Conservation (phyloP, 2,888 invertebrate species). For the Lasioglossum villosulum region DNA sequence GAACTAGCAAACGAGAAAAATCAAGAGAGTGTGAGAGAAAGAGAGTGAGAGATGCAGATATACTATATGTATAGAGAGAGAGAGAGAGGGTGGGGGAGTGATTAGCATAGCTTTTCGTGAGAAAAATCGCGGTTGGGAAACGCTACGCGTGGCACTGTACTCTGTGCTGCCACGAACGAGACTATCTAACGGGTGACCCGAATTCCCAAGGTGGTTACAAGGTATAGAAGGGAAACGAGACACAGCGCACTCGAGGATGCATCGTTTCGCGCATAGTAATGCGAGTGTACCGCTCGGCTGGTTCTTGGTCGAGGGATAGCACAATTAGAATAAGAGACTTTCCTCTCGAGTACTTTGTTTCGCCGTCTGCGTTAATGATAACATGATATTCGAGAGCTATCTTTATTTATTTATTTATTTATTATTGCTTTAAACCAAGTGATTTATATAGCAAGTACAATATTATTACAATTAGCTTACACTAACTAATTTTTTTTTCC, state of each 20-base stretch:
- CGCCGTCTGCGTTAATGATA: not conserved
- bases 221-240: conserved; percentile 33
- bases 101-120: conserved; percentile 53
- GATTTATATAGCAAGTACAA: too few relatives aligned
- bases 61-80: not conserved
- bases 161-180: conserved; percentile 13
- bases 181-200: conserved; percentile 65
- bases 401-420: too few relatives aligned
- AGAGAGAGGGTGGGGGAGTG: not conserved
- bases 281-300: not conserved
- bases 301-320: not conserved
- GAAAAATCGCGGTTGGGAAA: conserved; percentile 60
- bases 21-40: not conserved
- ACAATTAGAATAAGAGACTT: conserved; percentile 44
- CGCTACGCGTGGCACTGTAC: conserved; percentile 17
- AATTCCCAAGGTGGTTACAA: conserved; percentile 42
- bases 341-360: conserved; percentile 1
- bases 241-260: conserved; percentile 43
- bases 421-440: too few relatives aligned
- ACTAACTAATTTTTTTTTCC: too few relatives aligned
- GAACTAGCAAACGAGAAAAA: not conserved
- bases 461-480: too few relatives aligned
- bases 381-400: not conserved
- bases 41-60: too few relatives aligned
- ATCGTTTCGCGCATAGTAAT: conserved; percentile 48